Evolutionary conservation across 2,888 invertebrate genomes (phyloP).

Genomic region (Meteorus cinctellus): DNA sequence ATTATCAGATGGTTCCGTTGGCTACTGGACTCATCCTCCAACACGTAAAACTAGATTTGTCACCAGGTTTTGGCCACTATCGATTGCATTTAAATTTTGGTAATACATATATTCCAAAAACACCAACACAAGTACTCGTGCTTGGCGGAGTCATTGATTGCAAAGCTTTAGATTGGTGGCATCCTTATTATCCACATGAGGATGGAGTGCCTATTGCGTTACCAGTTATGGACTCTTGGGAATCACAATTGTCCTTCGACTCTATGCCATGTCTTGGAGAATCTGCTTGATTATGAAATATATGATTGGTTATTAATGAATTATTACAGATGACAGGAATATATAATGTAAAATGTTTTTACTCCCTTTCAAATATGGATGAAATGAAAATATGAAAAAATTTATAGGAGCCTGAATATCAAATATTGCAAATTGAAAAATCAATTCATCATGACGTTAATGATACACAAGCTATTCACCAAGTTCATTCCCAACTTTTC

Average conservation of each 20-base stretch:
- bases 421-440: too few species aligned
- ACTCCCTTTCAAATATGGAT: too few species aligned
- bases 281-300: too few species aligned
- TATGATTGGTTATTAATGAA: too few species aligned
- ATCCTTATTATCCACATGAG: constrained; percentile 76
- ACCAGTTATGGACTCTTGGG: constrained; percentile 43
- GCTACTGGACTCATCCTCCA: constrained; percentile 78
- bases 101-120: constrained; percentile 70
- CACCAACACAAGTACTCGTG: constrained; percentile 68
- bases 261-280: too few species aligned
- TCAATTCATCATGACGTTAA: too few species aligned
- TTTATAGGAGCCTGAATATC: too few species aligned
- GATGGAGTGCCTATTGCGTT: constrained; percentile 61
- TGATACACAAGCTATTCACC: too few species aligned
- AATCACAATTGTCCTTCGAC: not conserved
- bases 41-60: constrained; percentile 75
- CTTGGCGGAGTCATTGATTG: constrained; percentile 76
- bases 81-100: constrained; percentile 77
- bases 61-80: constrained; percentile 75
- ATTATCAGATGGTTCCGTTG: constrained; percentile 76
- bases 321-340: too few species aligned
- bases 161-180: constrained; percentile 81
- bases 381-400: too few species aligned
- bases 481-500: too few species aligned
- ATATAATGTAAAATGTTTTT: too few species aligned